These are phyloP conservation scores for Macrotus californicus DNA, from an alignment of 2,113 vertebrate genomes.

Conservation along the genomic window DNA sequence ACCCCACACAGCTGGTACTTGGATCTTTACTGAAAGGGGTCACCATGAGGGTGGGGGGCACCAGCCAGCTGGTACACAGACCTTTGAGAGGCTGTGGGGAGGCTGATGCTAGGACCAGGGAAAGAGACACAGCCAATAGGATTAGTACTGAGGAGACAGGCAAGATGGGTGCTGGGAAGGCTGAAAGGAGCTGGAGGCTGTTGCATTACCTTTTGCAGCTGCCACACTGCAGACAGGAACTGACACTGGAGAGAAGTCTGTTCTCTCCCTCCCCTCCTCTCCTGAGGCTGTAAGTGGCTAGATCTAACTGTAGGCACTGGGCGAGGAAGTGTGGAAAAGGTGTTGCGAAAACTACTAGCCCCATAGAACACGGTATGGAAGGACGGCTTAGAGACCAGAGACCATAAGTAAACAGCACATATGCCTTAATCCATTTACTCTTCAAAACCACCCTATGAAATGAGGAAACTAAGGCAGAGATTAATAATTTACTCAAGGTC, in stretches of 20 bases:
- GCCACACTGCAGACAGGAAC: neutral
- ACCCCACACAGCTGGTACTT: neutral
- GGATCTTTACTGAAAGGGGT: neutral
- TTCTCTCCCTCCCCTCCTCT: neutral
- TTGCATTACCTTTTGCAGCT: neutral
- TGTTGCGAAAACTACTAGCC: neutral
- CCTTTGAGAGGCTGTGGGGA: neutral
- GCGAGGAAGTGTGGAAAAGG: neutral
- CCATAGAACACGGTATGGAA: neutral
- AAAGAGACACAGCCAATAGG: neutral
- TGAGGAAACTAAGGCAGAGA: neutral
- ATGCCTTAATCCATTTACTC: neutral
- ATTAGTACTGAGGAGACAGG: neutral
- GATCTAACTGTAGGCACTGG: neutral
- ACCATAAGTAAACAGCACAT: neutral
- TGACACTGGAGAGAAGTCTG: neutral
- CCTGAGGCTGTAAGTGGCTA: neutral
- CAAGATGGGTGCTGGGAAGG: fast-evolving
- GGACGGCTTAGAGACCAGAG: neutral
- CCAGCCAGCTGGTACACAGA: neutral
- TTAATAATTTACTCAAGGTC: neutral
- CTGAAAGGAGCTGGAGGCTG: neutral
- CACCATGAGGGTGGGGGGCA: neutral
- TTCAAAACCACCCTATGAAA: neutral
- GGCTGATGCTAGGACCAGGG: neutral